Evolutionary conservation across 2,797 vertebrate genomes (phyloP).

Genomic region (Chrosomus eos): DNA sequence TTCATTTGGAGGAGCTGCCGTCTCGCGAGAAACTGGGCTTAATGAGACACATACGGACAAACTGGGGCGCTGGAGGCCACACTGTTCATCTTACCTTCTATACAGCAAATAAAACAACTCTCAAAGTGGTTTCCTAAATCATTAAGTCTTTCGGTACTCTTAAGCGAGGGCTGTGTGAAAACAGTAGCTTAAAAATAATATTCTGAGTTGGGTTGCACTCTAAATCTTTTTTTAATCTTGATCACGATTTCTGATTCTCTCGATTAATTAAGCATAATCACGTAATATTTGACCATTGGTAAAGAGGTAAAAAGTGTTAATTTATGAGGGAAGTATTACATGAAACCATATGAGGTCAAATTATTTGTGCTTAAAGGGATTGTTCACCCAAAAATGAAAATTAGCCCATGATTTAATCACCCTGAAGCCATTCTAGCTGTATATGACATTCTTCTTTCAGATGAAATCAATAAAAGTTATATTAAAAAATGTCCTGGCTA

Average conservation of each 20-base stretch:
- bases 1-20: slow-evolving; percentile 51
- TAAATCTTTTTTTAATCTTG: not conserved
- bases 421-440: too few species aligned
- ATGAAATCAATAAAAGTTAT: too few species aligned
- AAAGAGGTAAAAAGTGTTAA: too few species aligned
- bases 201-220: not conserved
- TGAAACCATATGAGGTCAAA: too few species aligned
- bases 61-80: slow-evolving; percentile 39
- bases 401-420: too few species aligned
- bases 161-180: not conserved
- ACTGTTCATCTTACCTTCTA: slow-evolving; percentile 44
- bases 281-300: not conserved
- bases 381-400: too few species aligned
- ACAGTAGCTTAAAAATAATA: not conserved
- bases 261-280: not conserved
- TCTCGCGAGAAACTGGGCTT: slow-evolving; percentile 49
- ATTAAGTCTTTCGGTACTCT: not conserved
- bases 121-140: slow-evolving; percentile 5
- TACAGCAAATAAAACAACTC: slow-evolving; percentile 34
- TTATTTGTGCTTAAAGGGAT: not conserved
- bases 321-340: too few species aligned
- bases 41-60: slow-evolving; percentile 57
- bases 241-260: not conserved
- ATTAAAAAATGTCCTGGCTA: too few species aligned
- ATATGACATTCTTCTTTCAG: too few species aligned